These are phyloP conservation scores for Scaptomyza caliginosa DNA, from an alignment of 2,888 invertebrate genomes.

Conservation along the genomic window DNA sequence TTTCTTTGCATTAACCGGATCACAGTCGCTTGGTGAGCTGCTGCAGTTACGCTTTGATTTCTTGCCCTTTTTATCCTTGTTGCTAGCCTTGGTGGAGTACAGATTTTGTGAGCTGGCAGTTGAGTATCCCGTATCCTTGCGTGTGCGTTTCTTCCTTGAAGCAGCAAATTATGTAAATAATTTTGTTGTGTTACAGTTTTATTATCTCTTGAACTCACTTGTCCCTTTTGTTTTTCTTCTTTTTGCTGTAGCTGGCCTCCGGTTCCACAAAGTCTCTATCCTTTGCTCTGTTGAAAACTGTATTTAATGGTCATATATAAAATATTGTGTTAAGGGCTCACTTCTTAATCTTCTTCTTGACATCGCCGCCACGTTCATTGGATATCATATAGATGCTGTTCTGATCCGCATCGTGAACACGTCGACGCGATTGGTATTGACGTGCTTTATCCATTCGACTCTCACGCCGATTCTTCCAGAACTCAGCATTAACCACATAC, in stretches of 20 bases:
- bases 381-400: slow-evolving; percentile 86
- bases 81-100: slow-evolving; percentile 77
- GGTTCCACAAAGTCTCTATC: slow-evolving; percentile 80
- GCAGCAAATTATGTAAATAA: neutral
- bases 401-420: slow-evolving; percentile 81
- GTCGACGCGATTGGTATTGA: slow-evolving; percentile 74
- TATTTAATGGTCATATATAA: neutral
- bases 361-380: slow-evolving; percentile 79
- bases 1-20: slow-evolving; percentile 72
- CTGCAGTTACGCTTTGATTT: slow-evolving; percentile 77
- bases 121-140: slow-evolving; percentile 89
- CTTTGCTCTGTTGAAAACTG: slow-evolving; percentile 59
- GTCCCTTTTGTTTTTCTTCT: slow-evolving; percentile 76
- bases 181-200: neutral
- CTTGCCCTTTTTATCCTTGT: slow-evolving; percentile 83
- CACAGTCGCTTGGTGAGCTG: slow-evolving; percentile 79
- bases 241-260: slow-evolving; percentile 76
- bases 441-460: slow-evolving; percentile 73
- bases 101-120: slow-evolving; percentile 88
- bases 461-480: slow-evolving; percentile 84
- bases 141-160: slow-evolving; percentile 78
- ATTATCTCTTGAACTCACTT: slow-evolving; percentile 53
- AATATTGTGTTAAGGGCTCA: slow-evolving; percentile 26
- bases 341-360: slow-evolving; percentile 80
- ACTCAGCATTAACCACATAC: slow-evolving; percentile 91